Conservation (phyloP, 2,113 vertebrate genomes). For the Tapirus terrestris region DNA sequence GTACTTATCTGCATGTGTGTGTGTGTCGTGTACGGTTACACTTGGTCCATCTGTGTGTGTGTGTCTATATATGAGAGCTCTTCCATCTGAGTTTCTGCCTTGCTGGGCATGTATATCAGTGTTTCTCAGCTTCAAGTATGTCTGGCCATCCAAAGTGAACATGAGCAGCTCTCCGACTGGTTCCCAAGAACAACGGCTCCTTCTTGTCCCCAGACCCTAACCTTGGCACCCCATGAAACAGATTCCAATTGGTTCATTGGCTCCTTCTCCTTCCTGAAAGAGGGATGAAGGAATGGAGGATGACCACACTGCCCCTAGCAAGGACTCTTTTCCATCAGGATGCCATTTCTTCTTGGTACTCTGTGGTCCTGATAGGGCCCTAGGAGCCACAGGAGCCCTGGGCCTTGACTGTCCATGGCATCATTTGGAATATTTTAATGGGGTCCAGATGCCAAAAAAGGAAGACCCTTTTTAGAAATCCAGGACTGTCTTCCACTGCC, state of each 20-base stretch:
- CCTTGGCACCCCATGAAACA: conserved; percentile 18
- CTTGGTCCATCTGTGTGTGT: not conserved
- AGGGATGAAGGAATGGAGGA: not conserved
- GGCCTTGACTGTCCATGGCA: not conserved
- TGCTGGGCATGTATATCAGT: not conserved
- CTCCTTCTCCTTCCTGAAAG: not conserved
- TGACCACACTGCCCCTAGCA: not conserved
- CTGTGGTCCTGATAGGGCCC: not conserved
- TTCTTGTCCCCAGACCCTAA: not conserved
- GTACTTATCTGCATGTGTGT: not conserved
- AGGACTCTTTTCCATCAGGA: not conserved
- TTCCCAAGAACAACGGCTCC: not conserved
- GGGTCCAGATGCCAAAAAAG: not conserved
- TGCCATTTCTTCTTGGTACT: not conserved
- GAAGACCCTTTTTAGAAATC: conserved; percentile 8
- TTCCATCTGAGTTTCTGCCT: not conserved
- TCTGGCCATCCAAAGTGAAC: not conserved
- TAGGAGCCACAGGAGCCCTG: not conserved
- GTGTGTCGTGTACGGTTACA: not conserved
- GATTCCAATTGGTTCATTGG: not conserved
- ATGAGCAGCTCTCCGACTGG: not conserved
- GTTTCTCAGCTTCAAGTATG: not conserved
- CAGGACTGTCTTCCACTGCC: not conserved
- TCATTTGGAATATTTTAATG: not conserved
- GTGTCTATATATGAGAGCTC: not conserved